phyloP scores from a whole-genome alignment of 2,797 vertebrate species.

The Dendrocincla fuliginosa region DNA sequence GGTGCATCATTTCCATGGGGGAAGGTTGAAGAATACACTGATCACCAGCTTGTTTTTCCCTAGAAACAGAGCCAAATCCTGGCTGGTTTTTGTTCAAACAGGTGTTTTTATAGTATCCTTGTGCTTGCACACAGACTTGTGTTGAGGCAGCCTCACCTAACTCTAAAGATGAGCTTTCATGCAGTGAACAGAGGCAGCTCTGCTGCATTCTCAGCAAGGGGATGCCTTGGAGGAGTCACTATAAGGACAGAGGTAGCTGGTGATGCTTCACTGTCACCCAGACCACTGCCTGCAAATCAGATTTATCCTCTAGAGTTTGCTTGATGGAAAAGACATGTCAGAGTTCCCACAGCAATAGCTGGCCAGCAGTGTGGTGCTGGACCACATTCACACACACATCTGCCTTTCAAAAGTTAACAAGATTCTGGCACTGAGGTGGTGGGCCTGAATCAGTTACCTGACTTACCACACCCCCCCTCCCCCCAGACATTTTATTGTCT shows the following conservation, averaged over 20 bases:
- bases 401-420: neutral
- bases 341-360: neutral
- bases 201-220: neutral
- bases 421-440: neutral
- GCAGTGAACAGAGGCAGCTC: neutral
- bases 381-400: neutral
- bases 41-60: neutral
- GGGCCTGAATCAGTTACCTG: neutral
- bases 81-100: neutral
- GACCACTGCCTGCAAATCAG: neutral
- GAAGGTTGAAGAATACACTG: neutral
- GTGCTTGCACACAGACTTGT: neutral
- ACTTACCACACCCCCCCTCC: neutral
- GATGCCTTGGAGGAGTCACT: neutral
- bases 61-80: neutral
- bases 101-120: neutral
- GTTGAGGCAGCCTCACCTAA: neutral
- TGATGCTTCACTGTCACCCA: neutral
- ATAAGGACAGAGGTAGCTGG: neutral
- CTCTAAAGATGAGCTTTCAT: neutral
- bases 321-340: neutral
- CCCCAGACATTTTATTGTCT: neutral
- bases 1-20: neutral
- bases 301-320: conserved; percentile 6
- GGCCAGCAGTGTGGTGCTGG: neutral